A percentile compares a stretch with the other conserved stretches of the same genome.
phyloP scores from a whole-genome alignment of 2,113 vertebrate species.

The Coregonus clupeaformis region DNA sequence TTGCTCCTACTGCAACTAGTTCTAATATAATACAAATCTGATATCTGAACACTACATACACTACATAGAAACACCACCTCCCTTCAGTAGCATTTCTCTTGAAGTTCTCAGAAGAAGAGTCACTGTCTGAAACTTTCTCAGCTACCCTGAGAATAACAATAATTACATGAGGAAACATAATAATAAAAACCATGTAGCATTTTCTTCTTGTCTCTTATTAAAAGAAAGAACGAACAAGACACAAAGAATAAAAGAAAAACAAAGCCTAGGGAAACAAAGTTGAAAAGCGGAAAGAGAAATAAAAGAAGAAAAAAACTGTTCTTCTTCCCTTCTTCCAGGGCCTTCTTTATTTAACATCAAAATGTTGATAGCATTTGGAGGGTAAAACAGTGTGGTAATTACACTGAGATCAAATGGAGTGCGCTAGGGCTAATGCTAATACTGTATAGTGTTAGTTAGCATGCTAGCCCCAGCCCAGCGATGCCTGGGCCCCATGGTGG shows the following conservation, averaged over 20 bases:
- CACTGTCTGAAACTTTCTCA: no score
- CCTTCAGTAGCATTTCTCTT: not conserved
- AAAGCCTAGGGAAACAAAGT: constrained; percentile 9
- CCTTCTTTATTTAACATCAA: constrained; percentile 36
- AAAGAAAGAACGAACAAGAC: not conserved
- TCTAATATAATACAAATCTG: not conserved
- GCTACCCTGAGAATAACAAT: constrained; percentile 5
- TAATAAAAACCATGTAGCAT: not conserved
- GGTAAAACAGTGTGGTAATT: constrained; percentile 39
- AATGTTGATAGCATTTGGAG: constrained; percentile 35
- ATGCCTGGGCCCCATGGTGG: constrained; percentile 54
- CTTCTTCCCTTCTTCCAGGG: constrained; percentile 18
- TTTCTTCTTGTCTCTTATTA: not conserved
- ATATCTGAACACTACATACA: constrained; percentile 3
- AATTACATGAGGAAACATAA: not conserved
- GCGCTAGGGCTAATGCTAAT: constrained; percentile 34
- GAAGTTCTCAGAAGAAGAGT: not conserved
- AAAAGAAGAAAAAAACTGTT: constrained; percentile 27
- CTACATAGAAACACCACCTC: not conserved
- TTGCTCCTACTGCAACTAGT: not conserved
- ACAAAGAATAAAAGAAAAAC: constrained; percentile 16
- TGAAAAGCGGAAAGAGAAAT: constrained; percentile 4
- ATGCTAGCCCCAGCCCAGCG: constrained; percentile 5
- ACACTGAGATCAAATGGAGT: constrained; percentile 63
- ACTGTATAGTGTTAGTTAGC: constrained; percentile 2